Base-by-base conservation (phyloP, 2,113 vertebrate species). In the Chlorocebus sabaeus region DNA sequence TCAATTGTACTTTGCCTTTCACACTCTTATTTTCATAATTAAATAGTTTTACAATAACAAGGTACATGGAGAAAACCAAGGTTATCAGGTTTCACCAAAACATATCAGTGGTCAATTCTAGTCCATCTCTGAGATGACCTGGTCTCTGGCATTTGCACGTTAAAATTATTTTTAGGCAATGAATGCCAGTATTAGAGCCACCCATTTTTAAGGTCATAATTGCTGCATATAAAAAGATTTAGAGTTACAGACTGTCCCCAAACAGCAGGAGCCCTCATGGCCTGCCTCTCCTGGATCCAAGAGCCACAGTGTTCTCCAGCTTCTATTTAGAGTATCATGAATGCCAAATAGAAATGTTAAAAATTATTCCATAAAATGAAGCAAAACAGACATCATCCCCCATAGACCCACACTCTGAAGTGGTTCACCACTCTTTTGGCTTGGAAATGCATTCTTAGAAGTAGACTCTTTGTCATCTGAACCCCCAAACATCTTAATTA, bases 181-280 rank as follows among this genome's bases (percentile, higher is more conserved):
- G 14, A 94, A 98, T 57, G 87, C 70, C 84, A 96, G 75, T 50
- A 96, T 55, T n/a, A 89, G 72, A 96, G 84, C 84, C 89, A 95
- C 89, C 79, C 95, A 38, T 95, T 97, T 97, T 98, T 97, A 12
- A 78, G 96, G 87, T 97, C 92, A 5, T 95, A 96, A 98, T 0
- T 96, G 82, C 76, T 95, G 96, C 95, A 94, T 9, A 45, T 94
- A 97, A 97, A 93, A 98, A 98, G 94, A 95, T 57, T 90, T 50
- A 78, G 96, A 97, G 96, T 97, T 98, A 98, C 97, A 98, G 81
- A 96, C 95, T 97, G 98, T 98, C 98, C 96, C 96, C 97, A 96
- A 98, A 97, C 95, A 98, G 94, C 43, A 73, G 89, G 59, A 98
- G 92, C 95, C 93, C 96, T 90, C 16, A 35, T 76, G 86, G 96